A percentile compares a stretch with the other conserved stretches of the same genome.
Evolutionary conservation across 30 jellyfish, hydroid and myxozoan species (phyloP).

Genomic region (Turritopsis dohrnii): DNA sequence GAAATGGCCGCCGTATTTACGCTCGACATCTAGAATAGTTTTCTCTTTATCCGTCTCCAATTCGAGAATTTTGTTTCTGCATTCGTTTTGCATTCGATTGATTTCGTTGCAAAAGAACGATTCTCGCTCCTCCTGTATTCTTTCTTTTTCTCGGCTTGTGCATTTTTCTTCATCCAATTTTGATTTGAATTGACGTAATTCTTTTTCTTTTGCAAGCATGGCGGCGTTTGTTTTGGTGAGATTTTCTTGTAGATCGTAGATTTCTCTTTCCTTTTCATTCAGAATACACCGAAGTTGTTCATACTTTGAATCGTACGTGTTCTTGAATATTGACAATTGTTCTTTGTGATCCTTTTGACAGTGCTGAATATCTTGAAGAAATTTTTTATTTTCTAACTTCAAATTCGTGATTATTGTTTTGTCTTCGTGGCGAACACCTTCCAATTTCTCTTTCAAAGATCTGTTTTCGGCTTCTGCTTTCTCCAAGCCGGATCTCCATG

Average conservation of each 20-base stretch:
- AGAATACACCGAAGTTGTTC: neutral
- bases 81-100: neutral
- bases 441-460: neutral
- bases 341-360: neutral
- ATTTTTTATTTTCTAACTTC: neutral
- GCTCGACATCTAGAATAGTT: neutral
- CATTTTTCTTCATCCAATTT: neutral
- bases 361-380: neutral
- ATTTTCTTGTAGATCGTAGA: neutral
- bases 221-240: neutral
- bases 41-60: neutral
- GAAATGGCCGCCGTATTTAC: neutral
- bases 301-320: neutral
- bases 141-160: neutral
- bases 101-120: neutral
- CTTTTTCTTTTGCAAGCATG: neutral
- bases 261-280: neutral
- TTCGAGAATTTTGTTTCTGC: slow-evolving; percentile 7
- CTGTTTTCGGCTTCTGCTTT: neutral
- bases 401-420: neutral
- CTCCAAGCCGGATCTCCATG: neutral
- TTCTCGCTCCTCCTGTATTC: neutral
- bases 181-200: neutral
- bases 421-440: neutral
- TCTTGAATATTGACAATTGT: neutral